Conservation (phyloP, 92 coral and sea anemone genomes). For the Galaxea fascicularis region DNA sequence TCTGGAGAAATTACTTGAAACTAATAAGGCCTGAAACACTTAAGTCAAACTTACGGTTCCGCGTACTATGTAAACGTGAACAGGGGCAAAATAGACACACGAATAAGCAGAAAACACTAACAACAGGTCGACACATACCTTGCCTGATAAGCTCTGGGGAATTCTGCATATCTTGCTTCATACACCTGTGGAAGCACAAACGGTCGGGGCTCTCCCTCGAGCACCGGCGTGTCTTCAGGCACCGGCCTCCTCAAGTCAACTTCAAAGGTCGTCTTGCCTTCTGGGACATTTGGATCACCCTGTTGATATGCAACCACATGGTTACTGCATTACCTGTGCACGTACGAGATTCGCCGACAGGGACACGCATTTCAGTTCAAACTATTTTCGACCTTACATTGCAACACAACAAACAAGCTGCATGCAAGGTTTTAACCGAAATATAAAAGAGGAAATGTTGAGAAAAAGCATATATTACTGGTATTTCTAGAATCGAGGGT, state of each 20-base stretch:
- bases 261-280: conserved; percentile 78
- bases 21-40: not conserved
- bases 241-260: conserved; percentile 70
- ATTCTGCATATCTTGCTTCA: conserved; percentile 43
- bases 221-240: conserved; percentile 16
- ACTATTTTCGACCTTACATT: too few relatives aligned
- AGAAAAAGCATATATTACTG: too few relatives aligned
- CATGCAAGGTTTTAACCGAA: too few relatives aligned
- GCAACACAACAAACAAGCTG: too few relatives aligned
- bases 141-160: conserved; percentile 35
- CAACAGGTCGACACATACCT: conserved; percentile 31
- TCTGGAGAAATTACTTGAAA: not conserved
- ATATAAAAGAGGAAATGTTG: too few relatives aligned
- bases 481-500: too few relatives aligned
- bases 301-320: conserved; percentile 4
- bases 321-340: not conserved
- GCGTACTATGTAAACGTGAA: not conserved
- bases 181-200: conserved; percentile 23
- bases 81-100: not conserved
- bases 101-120: not conserved
- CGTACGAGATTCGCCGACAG: too few relatives aligned
- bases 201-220: not conserved
- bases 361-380: not conserved
- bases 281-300: conserved; percentile 96
- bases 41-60: too few relatives aligned